Evolutionary conservation across 2,888 invertebrate species (phyloP).

Genomic region (Neria commutata): DNA sequence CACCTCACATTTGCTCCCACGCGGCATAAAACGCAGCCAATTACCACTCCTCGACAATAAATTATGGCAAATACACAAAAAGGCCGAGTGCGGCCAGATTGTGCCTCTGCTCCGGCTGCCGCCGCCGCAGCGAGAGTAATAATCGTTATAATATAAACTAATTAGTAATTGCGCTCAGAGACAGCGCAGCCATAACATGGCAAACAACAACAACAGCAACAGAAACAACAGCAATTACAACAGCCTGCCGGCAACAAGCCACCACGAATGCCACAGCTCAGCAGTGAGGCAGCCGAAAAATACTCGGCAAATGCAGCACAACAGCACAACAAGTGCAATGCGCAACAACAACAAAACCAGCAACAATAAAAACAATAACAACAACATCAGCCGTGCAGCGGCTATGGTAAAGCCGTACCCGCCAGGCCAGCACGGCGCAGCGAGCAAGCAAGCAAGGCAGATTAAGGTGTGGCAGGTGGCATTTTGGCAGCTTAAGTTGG

Average conservation of each 20-base stretch:
- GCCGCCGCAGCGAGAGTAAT: slow-evolving; percentile 8
- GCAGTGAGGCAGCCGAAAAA: slow-evolving; percentile 3
- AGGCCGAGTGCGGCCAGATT: not conserved
- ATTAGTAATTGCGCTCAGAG: slow-evolving; percentile 25
- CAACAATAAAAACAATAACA: slow-evolving; percentile 7
- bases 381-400: slow-evolving; percentile 9
- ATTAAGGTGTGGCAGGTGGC: slow-evolving; percentile 29
- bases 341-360: not conserved
- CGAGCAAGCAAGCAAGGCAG: slow-evolving; percentile 5
- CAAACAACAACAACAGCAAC: slow-evolving; percentile 14
- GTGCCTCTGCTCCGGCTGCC: not conserved
- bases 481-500: slow-evolving; percentile 23
- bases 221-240: slow-evolving; percentile 11
- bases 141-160: slow-evolving; percentile 24
- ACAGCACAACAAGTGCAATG: slow-evolving; percentile 12
- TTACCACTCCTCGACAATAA: slow-evolving; percentile 26
- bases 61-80: slow-evolving; percentile 18
- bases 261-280: slow-evolving; percentile 7
- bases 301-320: not conserved
- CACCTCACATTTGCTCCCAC: not conserved
- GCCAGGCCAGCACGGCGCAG: slow-evolving; percentile 6
- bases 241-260: not conserved
- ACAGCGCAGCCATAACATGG: slow-evolving; percentile 14
- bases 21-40: slow-evolving; percentile 7
- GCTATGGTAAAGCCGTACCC: no score